These are phyloP conservation scores for Iguana delicatissima DNA, from an alignment of 2,797 vertebrate species.

Conservation along the genomic window DNA sequence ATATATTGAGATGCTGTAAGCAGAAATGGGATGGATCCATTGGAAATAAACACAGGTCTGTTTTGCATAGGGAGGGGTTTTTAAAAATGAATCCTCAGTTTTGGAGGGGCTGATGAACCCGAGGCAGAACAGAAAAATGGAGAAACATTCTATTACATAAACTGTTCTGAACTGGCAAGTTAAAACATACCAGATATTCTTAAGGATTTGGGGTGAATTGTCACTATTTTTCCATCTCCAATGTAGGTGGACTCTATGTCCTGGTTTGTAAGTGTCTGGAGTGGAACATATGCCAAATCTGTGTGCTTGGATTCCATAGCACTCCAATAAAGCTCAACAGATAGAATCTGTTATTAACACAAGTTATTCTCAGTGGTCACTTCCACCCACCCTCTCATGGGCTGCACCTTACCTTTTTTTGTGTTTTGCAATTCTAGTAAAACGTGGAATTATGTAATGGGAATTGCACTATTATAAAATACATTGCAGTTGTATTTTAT, in stretches of 20 bases:
- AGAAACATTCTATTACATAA: background rate
- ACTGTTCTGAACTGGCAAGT: background rate
- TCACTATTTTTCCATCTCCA: background rate
- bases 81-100: background rate
- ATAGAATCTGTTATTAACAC: background rate
- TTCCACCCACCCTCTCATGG: background rate
- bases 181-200: background rate
- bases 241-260: background rate
- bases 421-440: background rate
- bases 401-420: background rate
- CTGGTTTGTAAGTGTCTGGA: background rate
- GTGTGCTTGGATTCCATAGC: background rate
- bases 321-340: background rate
- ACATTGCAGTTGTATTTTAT: too few relatives aligned
- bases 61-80: background rate
- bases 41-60: background rate
- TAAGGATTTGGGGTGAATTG: background rate
- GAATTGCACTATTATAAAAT: background rate
- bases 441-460: background rate
- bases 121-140: background rate
- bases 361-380: background rate
- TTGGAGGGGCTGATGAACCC: background rate
- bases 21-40: background rate
- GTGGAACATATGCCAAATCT: background rate
- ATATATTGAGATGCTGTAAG: background rate